A percentile compares a stretch with the other conserved stretches of the same genome.
phyloP scores from a whole-genome alignment of 2,797 vertebrate species.

The Bradypus variegatus region DNA sequence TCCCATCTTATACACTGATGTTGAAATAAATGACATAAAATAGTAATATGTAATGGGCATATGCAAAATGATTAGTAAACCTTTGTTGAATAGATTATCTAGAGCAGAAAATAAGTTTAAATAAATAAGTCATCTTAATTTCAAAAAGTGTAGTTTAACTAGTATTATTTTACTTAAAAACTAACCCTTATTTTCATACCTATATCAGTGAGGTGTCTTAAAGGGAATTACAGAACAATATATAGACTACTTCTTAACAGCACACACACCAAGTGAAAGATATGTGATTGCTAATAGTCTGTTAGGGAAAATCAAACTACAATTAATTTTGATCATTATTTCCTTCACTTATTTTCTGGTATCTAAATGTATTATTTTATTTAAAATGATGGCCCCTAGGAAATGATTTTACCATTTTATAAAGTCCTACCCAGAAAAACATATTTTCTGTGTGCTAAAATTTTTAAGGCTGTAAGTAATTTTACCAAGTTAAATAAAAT shows the following conservation, averaged over 20 bases:
- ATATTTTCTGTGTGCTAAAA: not conserved
- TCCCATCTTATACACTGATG: not conserved
- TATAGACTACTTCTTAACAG: not conserved
- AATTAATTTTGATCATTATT: not conserved
- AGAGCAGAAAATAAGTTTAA: not conserved
- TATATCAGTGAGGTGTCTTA: not conserved
- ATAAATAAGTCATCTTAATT: not conserved
- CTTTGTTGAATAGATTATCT: not conserved
- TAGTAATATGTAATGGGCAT: not conserved
- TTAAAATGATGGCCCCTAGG: not conserved
- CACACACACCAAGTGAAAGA: not conserved
- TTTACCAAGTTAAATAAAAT: not conserved
- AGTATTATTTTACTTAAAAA: not conserved
- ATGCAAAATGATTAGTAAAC: not conserved
- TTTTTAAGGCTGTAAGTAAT: not conserved
- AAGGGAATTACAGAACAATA: not conserved
- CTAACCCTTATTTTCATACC: not conserved
- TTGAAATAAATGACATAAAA: slow-evolving; percentile 8
- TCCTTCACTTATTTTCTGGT: not conserved
- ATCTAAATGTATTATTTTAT: not conserved
- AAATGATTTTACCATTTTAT: not conserved
- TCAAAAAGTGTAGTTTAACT: not conserved
- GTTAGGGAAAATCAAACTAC: not conserved
- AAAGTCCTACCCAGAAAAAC: not conserved
- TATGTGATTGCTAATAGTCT: not conserved